phyloP scores from a whole-genome alignment of 2,113 vertebrate genomes.

The Calyptommatus sinebrachiatus region DNA sequence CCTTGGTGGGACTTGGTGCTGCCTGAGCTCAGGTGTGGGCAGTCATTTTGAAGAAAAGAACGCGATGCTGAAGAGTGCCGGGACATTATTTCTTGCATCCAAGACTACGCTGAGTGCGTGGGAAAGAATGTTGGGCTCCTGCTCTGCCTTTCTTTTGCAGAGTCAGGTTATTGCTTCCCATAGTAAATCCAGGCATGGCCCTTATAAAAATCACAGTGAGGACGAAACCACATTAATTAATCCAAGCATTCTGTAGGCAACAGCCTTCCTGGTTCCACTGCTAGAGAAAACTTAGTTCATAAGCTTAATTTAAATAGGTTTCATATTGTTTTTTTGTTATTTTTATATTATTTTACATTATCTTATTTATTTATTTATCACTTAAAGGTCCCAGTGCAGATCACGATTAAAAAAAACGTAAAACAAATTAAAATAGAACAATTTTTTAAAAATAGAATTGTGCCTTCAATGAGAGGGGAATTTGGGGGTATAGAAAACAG shows the following conservation, averaged over 20 bases:
- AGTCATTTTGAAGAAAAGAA: not conserved
- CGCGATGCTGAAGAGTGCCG: not conserved
- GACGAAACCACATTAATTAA: not conserved
- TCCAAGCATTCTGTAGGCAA: not conserved
- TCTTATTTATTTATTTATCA: no score
- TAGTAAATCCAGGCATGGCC: constrained; percentile 16
- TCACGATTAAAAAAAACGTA: no score
- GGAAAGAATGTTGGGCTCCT: not conserved
- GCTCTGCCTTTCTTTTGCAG: not conserved
- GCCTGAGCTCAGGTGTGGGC: not conserved
- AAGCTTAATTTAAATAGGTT: no score
- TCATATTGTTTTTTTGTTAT: no score
- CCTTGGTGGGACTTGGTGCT: not conserved
- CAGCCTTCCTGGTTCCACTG: not conserved
- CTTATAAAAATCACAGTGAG: constrained; percentile 3
- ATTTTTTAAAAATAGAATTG: no score
- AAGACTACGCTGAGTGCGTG: constrained; percentile 2
- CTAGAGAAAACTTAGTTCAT: not conserved
- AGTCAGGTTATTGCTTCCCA: not conserved
- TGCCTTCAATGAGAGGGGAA: no score
- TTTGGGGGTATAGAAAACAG: no score
- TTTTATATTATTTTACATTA: no score
- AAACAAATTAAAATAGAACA: no score
- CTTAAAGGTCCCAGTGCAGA: no score
- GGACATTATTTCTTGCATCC: constrained; percentile 17